Conservation (phyloP, 1,140 invertebrate genomes). For the Drosophila guanche region DNA sequence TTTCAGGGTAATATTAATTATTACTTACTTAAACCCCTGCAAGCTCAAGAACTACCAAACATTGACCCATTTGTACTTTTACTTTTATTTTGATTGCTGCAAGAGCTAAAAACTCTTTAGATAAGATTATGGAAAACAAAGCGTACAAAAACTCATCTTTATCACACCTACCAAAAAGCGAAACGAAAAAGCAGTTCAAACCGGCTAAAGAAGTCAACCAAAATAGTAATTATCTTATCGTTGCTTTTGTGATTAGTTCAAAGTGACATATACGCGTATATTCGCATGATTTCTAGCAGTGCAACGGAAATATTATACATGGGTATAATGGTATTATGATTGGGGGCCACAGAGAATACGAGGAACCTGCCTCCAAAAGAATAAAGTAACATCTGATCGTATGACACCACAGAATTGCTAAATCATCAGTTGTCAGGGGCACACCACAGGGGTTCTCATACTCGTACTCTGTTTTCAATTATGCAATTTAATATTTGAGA, state of each 20-base stretch:
- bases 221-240: constrained; percentile 8
- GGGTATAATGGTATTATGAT: not conserved
- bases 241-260: not conserved
- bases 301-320: constrained; percentile 15
- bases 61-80: too few relatives aligned
- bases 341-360: not conserved
- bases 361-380: constrained; percentile 13
- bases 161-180: not conserved
- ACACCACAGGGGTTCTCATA: constrained; percentile 9
- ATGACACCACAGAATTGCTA: not conserved
- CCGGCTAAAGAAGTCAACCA: not conserved
- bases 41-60: too few relatives aligned
- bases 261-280: not conserved
- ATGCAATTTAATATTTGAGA: constrained; percentile 26
- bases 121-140: too few relatives aligned
- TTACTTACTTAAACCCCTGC: too few relatives aligned
- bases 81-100: too few relatives aligned
- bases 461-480: constrained; percentile 11
- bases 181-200: not conserved
- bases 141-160: too few relatives aligned
- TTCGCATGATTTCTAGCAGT: constrained; percentile 8
- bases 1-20: too few relatives aligned
- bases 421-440: constrained; percentile 11
- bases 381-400: constrained; percentile 20
- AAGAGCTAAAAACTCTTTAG: too few relatives aligned